These are phyloP conservation scores for Calameuta filiformis DNA, from an alignment of 2,888 invertebrate genomes.

Conservation along the genomic window DNA sequence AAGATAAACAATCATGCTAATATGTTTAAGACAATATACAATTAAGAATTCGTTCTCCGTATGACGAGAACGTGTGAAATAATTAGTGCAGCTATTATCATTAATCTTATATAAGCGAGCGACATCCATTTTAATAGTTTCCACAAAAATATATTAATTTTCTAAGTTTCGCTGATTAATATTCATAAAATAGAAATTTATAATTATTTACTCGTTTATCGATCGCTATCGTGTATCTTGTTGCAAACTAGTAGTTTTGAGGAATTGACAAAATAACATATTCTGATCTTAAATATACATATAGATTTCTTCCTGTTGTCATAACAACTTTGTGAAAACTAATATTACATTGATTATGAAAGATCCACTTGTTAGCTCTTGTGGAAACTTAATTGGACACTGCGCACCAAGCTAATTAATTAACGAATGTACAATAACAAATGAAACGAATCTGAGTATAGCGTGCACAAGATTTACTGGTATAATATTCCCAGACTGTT, in stretches of 20 bases:
- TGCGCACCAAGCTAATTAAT: background rate
- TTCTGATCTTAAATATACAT: background rate
- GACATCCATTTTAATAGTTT: background rate
- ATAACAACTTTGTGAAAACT: background rate
- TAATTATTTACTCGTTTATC: background rate
- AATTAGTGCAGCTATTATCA: background rate
- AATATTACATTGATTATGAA: background rate
- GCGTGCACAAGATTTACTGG: background rate
- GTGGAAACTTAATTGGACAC: background rate
- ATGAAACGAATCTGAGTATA: background rate
- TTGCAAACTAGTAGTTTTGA: background rate
- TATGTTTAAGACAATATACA: slow-evolving; percentile 38
- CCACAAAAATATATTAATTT: background rate
- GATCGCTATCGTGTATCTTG: background rate
- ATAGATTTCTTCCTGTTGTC: background rate
- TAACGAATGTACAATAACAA: slow-evolving; percentile 13
- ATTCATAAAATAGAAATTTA: too few species aligned
- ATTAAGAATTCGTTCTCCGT: background rate
- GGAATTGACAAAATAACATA: background rate
- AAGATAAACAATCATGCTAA: slow-evolving; percentile 2
- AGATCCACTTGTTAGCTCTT: background rate
- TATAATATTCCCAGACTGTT: background rate
- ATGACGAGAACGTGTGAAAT: background rate
- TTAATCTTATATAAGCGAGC: background rate
- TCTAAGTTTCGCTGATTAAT: too few species aligned